Evolutionary conservation across 2,113 vertebrate species (phyloP).

Genomic region (Rousettus leschenaultii): DNA sequence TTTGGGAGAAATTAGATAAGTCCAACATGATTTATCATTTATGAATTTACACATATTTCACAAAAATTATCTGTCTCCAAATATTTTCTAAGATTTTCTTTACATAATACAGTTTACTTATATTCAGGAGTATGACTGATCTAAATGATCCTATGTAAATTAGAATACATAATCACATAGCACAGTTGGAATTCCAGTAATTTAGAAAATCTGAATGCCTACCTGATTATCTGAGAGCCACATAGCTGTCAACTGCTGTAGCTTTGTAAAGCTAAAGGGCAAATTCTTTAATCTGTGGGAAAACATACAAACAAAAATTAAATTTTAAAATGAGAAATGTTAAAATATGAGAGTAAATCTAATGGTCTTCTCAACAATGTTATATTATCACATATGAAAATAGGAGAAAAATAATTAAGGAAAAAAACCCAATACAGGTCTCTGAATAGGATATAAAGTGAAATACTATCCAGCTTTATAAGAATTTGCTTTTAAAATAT

Average conservation of each 20-base stretch:
- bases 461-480: not conserved
- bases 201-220: constrained; percentile 52
- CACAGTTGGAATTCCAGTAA: not conserved
- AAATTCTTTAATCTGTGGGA: constrained; percentile 92
- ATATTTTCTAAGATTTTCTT: not conserved
- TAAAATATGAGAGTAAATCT: constrained; percentile 9
- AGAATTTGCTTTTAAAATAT: not conserved
- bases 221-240: constrained; percentile 99
- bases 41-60: not conserved
- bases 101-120: not conserved
- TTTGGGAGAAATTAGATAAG: not conserved
- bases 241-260: constrained; percentile 97
- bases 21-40: not conserved
- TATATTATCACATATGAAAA: not conserved
- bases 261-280: constrained; percentile 96
- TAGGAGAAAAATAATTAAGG: not conserved
- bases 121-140: not conserved
- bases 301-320: constrained; percentile 59
- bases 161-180: not conserved
- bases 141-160: constrained; percentile 25
- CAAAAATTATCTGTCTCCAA: constrained; percentile 15
- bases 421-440: not conserved
- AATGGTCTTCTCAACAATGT: constrained; percentile 35
- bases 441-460: not conserved
- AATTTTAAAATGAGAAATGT: constrained; percentile 50